phyloP scores from a whole-genome alignment of 1,140 invertebrate species.

The Sitodiplosis mosellana region DNA sequence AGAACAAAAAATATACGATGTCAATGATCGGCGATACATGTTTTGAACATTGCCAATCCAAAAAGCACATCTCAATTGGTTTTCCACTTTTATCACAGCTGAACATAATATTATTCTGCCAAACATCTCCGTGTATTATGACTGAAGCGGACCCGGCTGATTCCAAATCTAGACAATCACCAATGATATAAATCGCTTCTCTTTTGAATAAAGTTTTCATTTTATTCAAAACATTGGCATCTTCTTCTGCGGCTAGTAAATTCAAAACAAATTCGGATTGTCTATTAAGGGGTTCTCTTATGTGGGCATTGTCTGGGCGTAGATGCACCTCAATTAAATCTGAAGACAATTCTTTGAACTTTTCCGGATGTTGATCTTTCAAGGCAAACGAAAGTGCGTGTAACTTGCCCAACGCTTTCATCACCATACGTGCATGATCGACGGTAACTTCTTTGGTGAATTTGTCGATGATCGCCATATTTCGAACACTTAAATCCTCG shows the following conservation, averaged over 20 bases:
- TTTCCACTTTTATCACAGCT: slow-evolving; percentile 9
- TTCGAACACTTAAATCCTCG: slow-evolving; percentile 21
- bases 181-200: background rate
- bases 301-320: background rate
- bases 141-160: background rate
- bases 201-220: background rate
- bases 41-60: slow-evolving; percentile 33
- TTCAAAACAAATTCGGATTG: background rate
- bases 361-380: slow-evolving; percentile 13
- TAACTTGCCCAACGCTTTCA: slow-evolving; percentile 21
- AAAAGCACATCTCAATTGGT: slow-evolving; percentile 15
- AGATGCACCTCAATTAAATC: slow-evolving; percentile 5
- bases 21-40: slow-evolving; percentile 29
- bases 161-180: background rate
- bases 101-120: slow-evolving; percentile 22
- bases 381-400: slow-evolving; percentile 24
- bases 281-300: background rate
- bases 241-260: background rate
- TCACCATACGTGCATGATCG: slow-evolving; percentile 15
- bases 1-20: slow-evolving; percentile 32
- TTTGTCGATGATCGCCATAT: slow-evolving; percentile 15
- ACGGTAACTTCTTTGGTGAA: slow-evolving; percentile 18
- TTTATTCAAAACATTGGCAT: background rate
- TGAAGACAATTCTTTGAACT: slow-evolving; percentile 9
- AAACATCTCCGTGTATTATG: slow-evolving; percentile 4